Conservation (phyloP, 2,888 invertebrate genomes). For the Drosophila sordidapex region DNA sequence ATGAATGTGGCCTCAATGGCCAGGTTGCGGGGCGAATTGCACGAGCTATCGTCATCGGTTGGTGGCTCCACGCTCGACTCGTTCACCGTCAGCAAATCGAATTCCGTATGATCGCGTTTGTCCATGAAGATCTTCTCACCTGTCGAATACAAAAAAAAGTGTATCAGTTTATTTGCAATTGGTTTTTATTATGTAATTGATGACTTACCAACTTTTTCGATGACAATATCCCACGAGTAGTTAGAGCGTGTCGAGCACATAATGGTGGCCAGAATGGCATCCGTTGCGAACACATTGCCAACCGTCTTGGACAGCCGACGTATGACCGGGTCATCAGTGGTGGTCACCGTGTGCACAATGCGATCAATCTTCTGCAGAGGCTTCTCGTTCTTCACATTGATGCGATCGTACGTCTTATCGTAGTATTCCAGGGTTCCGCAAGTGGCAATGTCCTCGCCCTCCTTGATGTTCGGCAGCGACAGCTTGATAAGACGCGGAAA, state of each 20-base stretch:
- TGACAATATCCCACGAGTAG: constrained; percentile 99
- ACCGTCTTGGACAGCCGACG: constrained; percentile 96
- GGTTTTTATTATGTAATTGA: background rate
- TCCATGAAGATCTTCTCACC: constrained; percentile 98
- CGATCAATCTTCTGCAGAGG: constrained; percentile 97
- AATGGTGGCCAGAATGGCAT: constrained; percentile 98
- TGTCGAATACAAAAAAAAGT: constrained; percentile 62
- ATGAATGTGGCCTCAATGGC: constrained; percentile 99
- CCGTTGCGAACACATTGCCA: constrained; percentile 99
- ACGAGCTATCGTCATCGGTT: constrained; percentile 96
- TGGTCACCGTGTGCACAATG: constrained; percentile 97
- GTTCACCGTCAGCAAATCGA: constrained; percentile 98
- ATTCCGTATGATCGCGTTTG: constrained; percentile 98
- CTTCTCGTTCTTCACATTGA: constrained; percentile 98
- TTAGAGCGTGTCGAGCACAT: constrained; percentile 99
- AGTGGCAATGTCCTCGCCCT: constrained; percentile 92
- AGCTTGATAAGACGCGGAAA: constrained; percentile 97
- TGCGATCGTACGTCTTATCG: constrained; percentile 98
- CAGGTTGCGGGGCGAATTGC: constrained; percentile 98
- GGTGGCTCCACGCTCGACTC: constrained; percentile 99
- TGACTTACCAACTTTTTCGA: constrained; percentile 93
- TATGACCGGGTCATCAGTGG: constrained; percentile 99
- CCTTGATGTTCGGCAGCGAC: constrained; percentile 95
- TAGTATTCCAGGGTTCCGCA: constrained; percentile 98
- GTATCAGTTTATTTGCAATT: background rate